These are phyloP conservation scores for Platorchestia sp. DNA, from an alignment of 1,140 invertebrate species.

Conservation along the genomic window DNA sequence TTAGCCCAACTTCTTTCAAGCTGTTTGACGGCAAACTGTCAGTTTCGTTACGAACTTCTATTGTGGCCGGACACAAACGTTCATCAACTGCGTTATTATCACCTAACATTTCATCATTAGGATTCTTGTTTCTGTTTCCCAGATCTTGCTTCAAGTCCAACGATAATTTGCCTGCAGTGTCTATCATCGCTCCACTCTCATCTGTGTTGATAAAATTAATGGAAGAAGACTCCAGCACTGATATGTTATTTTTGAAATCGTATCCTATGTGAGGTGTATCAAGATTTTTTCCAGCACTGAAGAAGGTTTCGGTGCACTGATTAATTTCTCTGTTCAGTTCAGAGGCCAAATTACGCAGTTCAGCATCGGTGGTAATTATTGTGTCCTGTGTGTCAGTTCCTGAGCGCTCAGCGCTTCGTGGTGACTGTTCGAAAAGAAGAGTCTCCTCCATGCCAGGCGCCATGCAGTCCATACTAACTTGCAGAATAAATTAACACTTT, in stretches of 20 bases:
- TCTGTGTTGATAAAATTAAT: not conserved
- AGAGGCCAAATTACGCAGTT: not conserved
- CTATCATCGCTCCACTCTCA: not conserved
- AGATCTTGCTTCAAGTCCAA: not conserved
- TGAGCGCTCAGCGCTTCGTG: not conserved
- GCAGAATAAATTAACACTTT: not conserved
- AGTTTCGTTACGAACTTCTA: not conserved
- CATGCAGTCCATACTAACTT: not conserved
- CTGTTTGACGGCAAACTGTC: not conserved
- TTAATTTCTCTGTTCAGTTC: not conserved
- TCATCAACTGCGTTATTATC: not conserved
- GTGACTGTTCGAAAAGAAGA: not conserved
- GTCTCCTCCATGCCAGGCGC: not conserved
- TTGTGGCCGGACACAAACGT: not conserved
- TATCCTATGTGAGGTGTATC: not conserved
- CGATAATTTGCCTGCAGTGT: not conserved
- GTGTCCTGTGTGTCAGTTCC: not conserved
- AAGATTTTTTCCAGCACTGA: not conserved
- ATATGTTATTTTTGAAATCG: not conserved
- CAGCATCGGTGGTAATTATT: not conserved
- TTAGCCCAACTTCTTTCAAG: not conserved
- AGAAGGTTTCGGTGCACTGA: not conserved
- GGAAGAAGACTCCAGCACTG: not conserved
- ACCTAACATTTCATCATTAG: not conserved
- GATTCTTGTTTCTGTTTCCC: not conserved